These are phyloP conservation scores for Acanthosoma haemorrhoidale DNA, from an alignment of 2,888 invertebrate genomes.

Conservation along the genomic window DNA sequence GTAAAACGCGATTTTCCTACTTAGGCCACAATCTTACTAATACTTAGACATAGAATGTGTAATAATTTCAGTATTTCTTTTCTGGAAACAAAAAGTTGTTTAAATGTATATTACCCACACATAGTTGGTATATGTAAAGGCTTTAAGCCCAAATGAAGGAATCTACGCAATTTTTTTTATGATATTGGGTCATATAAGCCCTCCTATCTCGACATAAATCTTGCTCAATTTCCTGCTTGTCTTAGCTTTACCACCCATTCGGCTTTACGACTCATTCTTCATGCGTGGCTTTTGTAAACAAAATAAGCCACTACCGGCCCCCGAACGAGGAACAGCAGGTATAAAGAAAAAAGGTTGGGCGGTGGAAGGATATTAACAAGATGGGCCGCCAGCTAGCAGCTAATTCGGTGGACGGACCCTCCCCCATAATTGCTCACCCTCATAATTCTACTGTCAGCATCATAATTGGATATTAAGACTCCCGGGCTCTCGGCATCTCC, in stretches of 20 bases:
- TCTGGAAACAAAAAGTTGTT: too few species aligned
- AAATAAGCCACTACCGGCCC: not conserved
- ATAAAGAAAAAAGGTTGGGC: not conserved
- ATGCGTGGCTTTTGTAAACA: conserved; percentile 5
- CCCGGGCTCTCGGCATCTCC: conserved; percentile 7
- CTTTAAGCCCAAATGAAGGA: too few species aligned
- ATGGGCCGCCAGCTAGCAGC: conserved; percentile 13
- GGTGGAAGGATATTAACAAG: conserved; percentile 26
- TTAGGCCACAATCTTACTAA: too few species aligned
- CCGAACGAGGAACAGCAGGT: conserved; percentile 1
- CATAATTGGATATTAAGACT: conserved; percentile 41
- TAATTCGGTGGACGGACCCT: conserved; percentile 20
- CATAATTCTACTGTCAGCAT: conserved; percentile 41
- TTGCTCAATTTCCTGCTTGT: too few species aligned
- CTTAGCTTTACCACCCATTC: not conserved
- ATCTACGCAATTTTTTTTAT: too few species aligned
- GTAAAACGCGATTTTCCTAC: too few species aligned
- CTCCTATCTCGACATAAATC: too few species aligned
- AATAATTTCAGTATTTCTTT: too few species aligned
- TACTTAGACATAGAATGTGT: too few species aligned
- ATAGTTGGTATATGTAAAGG: too few species aligned
- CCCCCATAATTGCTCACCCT: conserved; percentile 30
- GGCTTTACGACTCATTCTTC: not conserved
- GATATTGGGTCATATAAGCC: too few species aligned
- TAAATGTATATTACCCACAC: too few species aligned